Base-by-base conservation (phyloP, 1,140 invertebrate species). In the Macrostomum lignano region DNA sequence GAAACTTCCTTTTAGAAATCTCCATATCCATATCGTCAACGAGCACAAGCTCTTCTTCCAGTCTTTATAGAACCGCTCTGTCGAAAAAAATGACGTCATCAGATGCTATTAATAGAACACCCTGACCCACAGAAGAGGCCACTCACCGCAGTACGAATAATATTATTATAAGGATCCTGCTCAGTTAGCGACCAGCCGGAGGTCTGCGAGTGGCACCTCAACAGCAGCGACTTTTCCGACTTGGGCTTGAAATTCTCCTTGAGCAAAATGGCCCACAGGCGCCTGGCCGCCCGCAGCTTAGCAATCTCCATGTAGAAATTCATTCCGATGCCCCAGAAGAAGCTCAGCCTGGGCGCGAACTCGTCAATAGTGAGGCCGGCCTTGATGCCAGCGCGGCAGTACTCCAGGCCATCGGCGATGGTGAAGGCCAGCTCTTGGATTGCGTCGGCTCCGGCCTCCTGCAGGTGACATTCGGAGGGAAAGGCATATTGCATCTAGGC, bases 301-400 rank as follows among this genome's bases (percentile, higher is more conserved):
- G 67, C 67, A 37, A 70, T 68, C 58, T 70, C 68, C 67, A 70
- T 67, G 37, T 67, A 69, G 46, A 70, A 69, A 42, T 68, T 69
- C 67, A 70, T 70, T 24, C 66, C 65, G 40, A 69, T 62, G 11
- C 66, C 67, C 67, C 67, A 70, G 44, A 70, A 70, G 49, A 70
- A 70, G 1, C 65, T 67, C 0, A 70, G 48, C 23, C 67, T 44
- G 11, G 66, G 66, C 15, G 66, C 67, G 57, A 70, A 70, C 3
- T 61, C 55, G 45, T 70, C 68, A 37, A 70, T 65, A 38, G 52
- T 47, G 5, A 70, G 41, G 11, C 66, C 67, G 14, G 66, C 58
- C 32, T 63, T 54, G 3, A 69, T 35, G 21, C 60, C 60, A 58
- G 41, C n/a, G 33, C 62, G 49, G 38, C 64, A 64, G 45, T 69